Evolutionary conservation across 1,140 invertebrate genomes (phyloP), one percentile per base, ranked within the genome.

Genomic region (Hormaphis cornu): DNA sequence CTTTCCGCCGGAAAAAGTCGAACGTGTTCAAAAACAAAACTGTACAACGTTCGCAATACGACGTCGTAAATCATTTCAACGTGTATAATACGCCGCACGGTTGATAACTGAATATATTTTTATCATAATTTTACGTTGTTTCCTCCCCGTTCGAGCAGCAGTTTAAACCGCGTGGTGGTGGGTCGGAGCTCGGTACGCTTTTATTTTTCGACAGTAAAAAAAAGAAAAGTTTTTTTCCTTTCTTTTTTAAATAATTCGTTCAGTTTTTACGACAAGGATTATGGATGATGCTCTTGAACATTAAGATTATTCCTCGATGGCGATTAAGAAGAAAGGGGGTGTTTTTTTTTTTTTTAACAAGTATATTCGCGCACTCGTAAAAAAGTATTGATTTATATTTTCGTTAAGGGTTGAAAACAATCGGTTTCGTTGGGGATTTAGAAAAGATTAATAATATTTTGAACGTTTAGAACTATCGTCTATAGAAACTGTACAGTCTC

Each of bases 81-180:
- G 35, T 54, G 33, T 54, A 30, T 18, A 30, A 56, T 26, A 58
- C n/a, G n/a, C n/a, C n/a, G n/a, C n/a, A n/a, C n/a, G n/a, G 33
- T 58, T 58, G 54, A 58, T 58, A 58, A 58, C 54, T 58, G 26
- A 58, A 58, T 37, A 58, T 58, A 58, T 58, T 40, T 58, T 58
- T 40, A 58, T 58, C 40, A 58, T 58, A 33, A 37, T 58, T 58
- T 58, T 58, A 56, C 33, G 22, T 56, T 35, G 22, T 56, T 56
- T 56, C 20, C 54, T 14, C 54, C 16, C 54, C 9, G 33, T 58
- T 58, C 33, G 20, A 56, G 53, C 33, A 56, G 53, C 33, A 24
- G 53, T 56, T 56, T 56, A 56, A 40, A 18, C 6, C 33, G 54
- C 40, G 8, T 40, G 14, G 53, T 1, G 30, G 53, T 16, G 6